Conservation (phyloP, 2,797 vertebrate species). For the Choloepus didactylus region DNA sequence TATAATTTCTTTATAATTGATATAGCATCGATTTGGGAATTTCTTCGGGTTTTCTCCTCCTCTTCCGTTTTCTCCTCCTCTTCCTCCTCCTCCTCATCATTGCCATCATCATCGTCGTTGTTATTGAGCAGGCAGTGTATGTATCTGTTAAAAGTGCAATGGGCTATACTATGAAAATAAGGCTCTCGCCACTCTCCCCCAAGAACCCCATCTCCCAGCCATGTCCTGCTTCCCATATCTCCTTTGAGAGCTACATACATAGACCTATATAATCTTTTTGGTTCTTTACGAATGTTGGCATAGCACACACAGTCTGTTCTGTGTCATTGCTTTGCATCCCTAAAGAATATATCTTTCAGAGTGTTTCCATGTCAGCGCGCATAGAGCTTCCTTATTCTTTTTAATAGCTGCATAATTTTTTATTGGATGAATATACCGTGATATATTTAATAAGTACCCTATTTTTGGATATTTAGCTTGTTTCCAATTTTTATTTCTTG, state of each 20-base stretch:
- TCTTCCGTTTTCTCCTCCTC: too few species aligned
- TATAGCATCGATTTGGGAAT: neutral
- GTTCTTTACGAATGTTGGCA: fast-evolving
- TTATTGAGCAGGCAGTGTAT: fast-evolving
- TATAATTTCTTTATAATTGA: fast-evolving
- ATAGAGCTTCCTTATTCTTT: neutral
- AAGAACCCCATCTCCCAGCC: neutral
- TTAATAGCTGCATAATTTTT: neutral
- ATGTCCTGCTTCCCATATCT: neutral
- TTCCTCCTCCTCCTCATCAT: neutral
- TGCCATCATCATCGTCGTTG: too few species aligned
- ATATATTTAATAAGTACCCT: too few species aligned
- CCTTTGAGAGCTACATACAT: neutral
- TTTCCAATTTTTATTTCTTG: neutral
- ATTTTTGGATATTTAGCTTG: neutral
- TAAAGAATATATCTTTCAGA: fast-evolving
- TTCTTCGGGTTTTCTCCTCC: too few species aligned
- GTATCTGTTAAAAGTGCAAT: neutral
- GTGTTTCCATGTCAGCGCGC: neutral
- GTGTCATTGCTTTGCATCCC: neutral
- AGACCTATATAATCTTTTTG: fast-evolving
- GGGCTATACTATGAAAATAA: neutral
- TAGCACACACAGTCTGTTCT: too few species aligned
- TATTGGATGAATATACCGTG: neutral
- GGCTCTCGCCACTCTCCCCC: neutral